These are phyloP conservation scores for Drosophila obscura DNA, from an alignment of 1,140 invertebrate species.

Conservation along the genomic window DNA sequence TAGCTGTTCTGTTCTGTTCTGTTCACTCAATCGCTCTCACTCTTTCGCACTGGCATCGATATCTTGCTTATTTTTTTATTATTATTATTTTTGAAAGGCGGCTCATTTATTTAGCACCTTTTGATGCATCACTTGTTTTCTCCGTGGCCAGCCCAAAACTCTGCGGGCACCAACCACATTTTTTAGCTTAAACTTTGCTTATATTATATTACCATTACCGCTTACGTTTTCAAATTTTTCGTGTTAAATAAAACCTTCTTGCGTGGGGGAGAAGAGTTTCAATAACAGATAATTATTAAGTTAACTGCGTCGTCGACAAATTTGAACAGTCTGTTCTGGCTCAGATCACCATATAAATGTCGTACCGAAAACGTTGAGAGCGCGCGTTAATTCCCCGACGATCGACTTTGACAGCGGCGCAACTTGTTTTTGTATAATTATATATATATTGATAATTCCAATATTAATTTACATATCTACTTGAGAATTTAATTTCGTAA, in stretches of 20 bases:
- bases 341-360: too few relatives aligned
- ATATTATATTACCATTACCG: slow-evolving; percentile 32
- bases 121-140: slow-evolving; percentile 30
- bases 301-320: slow-evolving; percentile 57
- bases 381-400: too few relatives aligned
- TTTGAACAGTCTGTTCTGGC: slow-evolving; percentile 39
- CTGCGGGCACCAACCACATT: too few relatives aligned
- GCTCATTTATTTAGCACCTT: slow-evolving; percentile 53
- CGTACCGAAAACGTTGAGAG: too few relatives aligned
- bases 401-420: too few relatives aligned
- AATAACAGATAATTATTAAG: neutral
- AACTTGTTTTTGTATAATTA: too few relatives aligned
- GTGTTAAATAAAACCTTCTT: slow-evolving; percentile 22
- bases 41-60: slow-evolving; percentile 8
- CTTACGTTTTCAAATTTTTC: slow-evolving; percentile 58
- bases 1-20: slow-evolving; percentile 1
- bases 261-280: slow-evolving; percentile 3
- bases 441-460: too few relatives aligned
- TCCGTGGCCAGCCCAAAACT: too few relatives aligned
- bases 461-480: too few relatives aligned
- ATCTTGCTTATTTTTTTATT: neutral
- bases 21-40: neutral
- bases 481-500: too few relatives aligned
- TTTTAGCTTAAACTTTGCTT: slow-evolving; percentile 5
- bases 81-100: slow-evolving; percentile 5